Evolutionary conservation across 2,797 vertebrate species (phyloP).

Genomic region (Peromyscus aztecus): DNA sequence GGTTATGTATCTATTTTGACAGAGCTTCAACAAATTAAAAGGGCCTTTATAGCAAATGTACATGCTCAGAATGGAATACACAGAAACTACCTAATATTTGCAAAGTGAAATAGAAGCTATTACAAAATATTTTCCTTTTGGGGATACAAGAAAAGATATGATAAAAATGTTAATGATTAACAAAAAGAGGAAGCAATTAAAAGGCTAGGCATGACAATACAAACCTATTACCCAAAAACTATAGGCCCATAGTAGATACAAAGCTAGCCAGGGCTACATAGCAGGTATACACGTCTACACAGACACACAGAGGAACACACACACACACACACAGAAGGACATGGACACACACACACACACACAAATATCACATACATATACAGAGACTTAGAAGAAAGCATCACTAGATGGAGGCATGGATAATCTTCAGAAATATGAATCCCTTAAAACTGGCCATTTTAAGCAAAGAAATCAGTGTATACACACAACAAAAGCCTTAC

Average conservation of each 20-base stretch:
- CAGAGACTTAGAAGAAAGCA: neutral
- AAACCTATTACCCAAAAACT: neutral
- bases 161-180: neutral
- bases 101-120: conserved; percentile 36
- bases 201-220: no score
- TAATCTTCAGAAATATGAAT: conserved; percentile 26
- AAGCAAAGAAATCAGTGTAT: neutral
- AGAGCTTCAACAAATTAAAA: conserved; percentile 66
- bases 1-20: conserved; percentile 53
- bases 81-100: conserved; percentile 39
- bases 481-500: neutral
- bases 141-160: neutral
- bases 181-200: neutral
- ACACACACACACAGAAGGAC: no score
- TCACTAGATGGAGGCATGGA: neutral
- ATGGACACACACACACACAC: no score
- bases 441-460: neutral
- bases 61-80: neutral
- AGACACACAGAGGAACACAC: no score
- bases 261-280: neutral
- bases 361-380: no score
- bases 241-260: neutral
- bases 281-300: neutral
- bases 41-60: conserved; percentile 58
- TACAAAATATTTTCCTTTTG: conserved; percentile 55